Evolutionary conservation across 2,113 vertebrate species (phyloP), one percentile per base, ranked within the genome.

Genomic region (Choloepus hoffmanni): DNA sequence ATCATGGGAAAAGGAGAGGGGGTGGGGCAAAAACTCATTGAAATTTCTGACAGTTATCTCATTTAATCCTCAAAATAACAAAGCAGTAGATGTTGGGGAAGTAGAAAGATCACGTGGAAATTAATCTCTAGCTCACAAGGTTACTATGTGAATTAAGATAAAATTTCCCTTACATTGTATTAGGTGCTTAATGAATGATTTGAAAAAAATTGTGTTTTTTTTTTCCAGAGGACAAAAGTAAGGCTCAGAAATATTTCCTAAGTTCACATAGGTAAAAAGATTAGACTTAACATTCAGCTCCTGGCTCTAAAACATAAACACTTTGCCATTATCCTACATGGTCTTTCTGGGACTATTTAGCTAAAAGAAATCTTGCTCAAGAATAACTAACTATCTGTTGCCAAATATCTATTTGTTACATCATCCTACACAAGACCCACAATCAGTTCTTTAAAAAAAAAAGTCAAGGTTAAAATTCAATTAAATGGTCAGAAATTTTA

Each of bases 221-320:
- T 40, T 26, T 67, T 33, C 28, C 28, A 85, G 30, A 62, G 13
- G 8, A 74, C 28, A 68, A 83, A 96, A 86, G 48, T 15, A 90
- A 79, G 65, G 50, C 7, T 7, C 40, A 81, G 73, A 86, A 90
- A 86, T 40, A 93, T 26, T 81, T 86, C 48, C 24, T 70, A 81
- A 89, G 43, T 70, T 96, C 58, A 83, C 13, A 36, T 50, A 74
- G 50, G 73, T 94, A 55, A 83, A 85, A 91, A 90, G 48, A 95
- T 78, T 89, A 53, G 19, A 70, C n/a, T 94, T 76, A 62, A 5
- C 45, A 70, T 60, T 91, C 36, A 85, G 18, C 30, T 87, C 67
- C 55, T 88, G 45, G 78, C 28, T 85, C 53, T 30, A 79, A 96
- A 89, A 88, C 13, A 11, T 55, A 74, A 89, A 62, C 93, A 81